A percentile compares a stretch with the other conserved stretches of the same genome.
Conservation (phyloP, 2,113 vertebrate species). For the Prietella phreatophila region DNA sequence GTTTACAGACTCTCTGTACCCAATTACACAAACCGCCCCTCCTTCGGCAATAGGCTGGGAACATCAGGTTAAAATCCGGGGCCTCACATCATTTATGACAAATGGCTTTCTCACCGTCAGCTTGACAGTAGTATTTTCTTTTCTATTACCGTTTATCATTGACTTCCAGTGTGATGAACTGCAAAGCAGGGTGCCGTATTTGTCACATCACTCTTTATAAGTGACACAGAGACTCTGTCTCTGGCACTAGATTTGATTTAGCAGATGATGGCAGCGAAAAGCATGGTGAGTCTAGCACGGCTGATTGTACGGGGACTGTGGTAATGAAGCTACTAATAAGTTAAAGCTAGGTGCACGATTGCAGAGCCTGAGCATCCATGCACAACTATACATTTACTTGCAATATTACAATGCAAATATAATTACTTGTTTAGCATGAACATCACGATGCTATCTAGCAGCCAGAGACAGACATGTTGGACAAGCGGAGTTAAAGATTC, state of each 20-base stretch:
- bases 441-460: slow-evolving; percentile 57
- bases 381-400: slow-evolving; percentile 63
- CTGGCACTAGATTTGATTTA: slow-evolving; percentile 53
- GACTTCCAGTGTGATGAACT: slow-evolving; percentile 61
- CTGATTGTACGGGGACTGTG: slow-evolving; percentile 27
- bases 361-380: slow-evolving; percentile 45
- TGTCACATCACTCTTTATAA: slow-evolving; percentile 54
- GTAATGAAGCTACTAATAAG: slow-evolving; percentile 43
- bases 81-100: slow-evolving; percentile 60
- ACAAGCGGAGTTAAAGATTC: slow-evolving; percentile 57
- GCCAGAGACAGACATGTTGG: slow-evolving; percentile 54
- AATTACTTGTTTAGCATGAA: slow-evolving; percentile 63
- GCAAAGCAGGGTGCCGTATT: slow-evolving; percentile 62
- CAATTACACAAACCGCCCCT: slow-evolving; percentile 27
- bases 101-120: slow-evolving; percentile 51
- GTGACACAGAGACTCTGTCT: slow-evolving; percentile 55
- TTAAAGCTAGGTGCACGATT: slow-evolving; percentile 29
- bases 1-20: slow-evolving; percentile 16
- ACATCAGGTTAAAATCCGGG: slow-evolving; percentile 41
- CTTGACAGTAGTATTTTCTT: slow-evolving; percentile 56
- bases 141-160: slow-evolving; percentile 61
- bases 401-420: slow-evolving; percentile 59
- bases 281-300: slow-evolving; percentile 35
- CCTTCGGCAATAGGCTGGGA: slow-evolving; percentile 19
- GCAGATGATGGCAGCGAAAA: slow-evolving; percentile 39